Conservation (phyloP, 1,140 invertebrate species). For the Argopecten irradians region DNA sequence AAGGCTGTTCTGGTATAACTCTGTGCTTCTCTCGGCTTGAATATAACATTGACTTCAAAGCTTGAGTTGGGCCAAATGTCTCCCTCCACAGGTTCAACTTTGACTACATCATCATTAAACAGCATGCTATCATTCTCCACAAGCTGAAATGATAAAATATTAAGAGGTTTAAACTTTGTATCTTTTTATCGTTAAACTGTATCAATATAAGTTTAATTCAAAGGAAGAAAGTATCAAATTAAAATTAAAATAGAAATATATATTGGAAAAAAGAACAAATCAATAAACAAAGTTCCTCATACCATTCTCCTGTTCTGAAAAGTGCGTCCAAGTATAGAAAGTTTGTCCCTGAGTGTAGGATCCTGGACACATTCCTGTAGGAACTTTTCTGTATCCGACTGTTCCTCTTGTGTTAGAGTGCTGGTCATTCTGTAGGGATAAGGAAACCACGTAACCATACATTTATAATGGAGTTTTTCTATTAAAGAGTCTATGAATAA, state of each 20-base stretch:
- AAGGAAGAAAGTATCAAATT: too few relatives aligned
- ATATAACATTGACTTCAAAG: conserved; percentile 73
- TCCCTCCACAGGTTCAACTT: conserved; percentile 76
- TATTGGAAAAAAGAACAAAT: not conserved
- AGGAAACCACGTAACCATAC: not conserved
- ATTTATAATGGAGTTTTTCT: too few relatives aligned
- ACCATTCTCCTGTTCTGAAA: conserved; percentile 75
- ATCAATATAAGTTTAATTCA: too few relatives aligned
- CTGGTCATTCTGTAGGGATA: conserved; percentile 39
- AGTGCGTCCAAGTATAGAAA: conserved; percentile 74
- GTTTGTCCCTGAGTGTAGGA: conserved; percentile 73
- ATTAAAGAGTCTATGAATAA: too few relatives aligned
- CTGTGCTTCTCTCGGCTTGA: conserved; percentile 75
- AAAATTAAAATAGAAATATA: not conserved
- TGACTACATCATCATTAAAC: conserved; percentile 76
- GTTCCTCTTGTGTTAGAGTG: conserved; percentile 61
- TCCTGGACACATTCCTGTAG: conserved; percentile 73
- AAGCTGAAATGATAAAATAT: conserved; percentile 58
- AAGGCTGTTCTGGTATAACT: conserved; percentile 74
- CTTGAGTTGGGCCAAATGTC: conserved; percentile 77
- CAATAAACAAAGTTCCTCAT: conserved; percentile 14
- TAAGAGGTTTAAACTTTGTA: too few relatives aligned
- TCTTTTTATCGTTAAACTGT: too few relatives aligned
- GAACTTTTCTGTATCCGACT: conserved; percentile 72
- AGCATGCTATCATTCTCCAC: conserved; percentile 71